A percentile compares a stretch with the other conserved stretches of the same genome.
These are phyloP conservation scores for Coecobrya sp. DNA, from an alignment of 2,888 invertebrate genomes.

Conservation along the genomic window DNA sequence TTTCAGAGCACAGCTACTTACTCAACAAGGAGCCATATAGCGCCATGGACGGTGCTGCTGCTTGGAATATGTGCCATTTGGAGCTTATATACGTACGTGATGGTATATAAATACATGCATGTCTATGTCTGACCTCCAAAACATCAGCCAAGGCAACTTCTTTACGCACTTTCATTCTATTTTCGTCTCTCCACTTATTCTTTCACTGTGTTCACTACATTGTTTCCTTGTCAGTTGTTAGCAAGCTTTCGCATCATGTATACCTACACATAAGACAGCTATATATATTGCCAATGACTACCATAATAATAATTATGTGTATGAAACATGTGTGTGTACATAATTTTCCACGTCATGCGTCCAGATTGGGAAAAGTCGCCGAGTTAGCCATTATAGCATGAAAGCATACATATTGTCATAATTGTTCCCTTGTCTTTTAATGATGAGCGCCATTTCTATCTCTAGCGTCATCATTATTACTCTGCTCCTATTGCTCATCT, in stretches of 20 bases:
- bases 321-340: not conserved
- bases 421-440: not conserved
- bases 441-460: not conserved
- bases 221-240: not conserved
- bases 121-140: constrained; percentile 72
- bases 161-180: constrained; percentile 79
- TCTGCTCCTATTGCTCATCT: not conserved
- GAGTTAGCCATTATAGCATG: not conserved
- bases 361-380: not conserved
- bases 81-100: too few species aligned
- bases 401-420: not conserved
- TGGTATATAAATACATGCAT: constrained; percentile 23
- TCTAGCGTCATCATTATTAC: not conserved
- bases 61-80: too few species aligned
- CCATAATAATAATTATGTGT: not conserved
- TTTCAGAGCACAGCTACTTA: not conserved
- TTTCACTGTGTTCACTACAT: constrained; percentile 11
- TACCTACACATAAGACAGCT: not conserved
- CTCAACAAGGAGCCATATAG: not conserved
- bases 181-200: constrained; percentile 56
- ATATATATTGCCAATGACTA: not conserved
- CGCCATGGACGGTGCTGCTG: too few species aligned
- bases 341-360: constrained; percentile 1
- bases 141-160: constrained; percentile 72
- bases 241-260: not conserved